These are phyloP conservation scores for Pharmacophagus antenor DNA, from an alignment of 2,888 invertebrate species.

Conservation along the genomic window DNA sequence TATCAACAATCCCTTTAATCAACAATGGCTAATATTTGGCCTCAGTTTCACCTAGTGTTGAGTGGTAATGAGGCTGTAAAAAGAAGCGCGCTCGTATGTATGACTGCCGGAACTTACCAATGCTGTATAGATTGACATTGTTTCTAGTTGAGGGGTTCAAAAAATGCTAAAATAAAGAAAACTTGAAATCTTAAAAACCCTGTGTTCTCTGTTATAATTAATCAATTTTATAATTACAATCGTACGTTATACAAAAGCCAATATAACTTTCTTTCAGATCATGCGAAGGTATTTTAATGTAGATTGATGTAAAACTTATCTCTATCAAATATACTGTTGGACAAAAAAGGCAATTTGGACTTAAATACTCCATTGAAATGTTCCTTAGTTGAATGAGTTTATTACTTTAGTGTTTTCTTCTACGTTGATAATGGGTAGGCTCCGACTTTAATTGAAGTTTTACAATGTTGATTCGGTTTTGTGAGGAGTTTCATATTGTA, in stretches of 20 bases:
- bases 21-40: no score
- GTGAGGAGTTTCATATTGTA: slow-evolving; percentile 7
- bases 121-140: no score
- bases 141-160: no score
- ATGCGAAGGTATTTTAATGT: slow-evolving; percentile 36
- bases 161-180: no score
- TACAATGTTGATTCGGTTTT: slow-evolving; percentile 34
- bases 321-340: slow-evolving; percentile 36
- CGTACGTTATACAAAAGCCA: slow-evolving; percentile 47
- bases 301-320: slow-evolving; percentile 53
- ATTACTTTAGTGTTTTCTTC: slow-evolving; percentile 37
- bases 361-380: slow-evolving; percentile 66
- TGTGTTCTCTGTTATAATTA: not conserved
- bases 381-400: slow-evolving; percentile 53
- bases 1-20: no score
- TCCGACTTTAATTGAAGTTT: slow-evolving; percentile 43
- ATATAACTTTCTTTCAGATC: slow-evolving; percentile 52
- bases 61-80: no score
- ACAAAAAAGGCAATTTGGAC: slow-evolving; percentile 40
- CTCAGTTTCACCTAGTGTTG: no score
- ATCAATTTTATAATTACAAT: slow-evolving; percentile 37
- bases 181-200: not conserved
- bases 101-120: no score
- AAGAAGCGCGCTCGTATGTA: no score
- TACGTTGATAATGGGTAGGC: slow-evolving; percentile 38